Evolutionary conservation across 2,113 vertebrate genomes (phyloP).

Genomic region (Hylia prasina): DNA sequence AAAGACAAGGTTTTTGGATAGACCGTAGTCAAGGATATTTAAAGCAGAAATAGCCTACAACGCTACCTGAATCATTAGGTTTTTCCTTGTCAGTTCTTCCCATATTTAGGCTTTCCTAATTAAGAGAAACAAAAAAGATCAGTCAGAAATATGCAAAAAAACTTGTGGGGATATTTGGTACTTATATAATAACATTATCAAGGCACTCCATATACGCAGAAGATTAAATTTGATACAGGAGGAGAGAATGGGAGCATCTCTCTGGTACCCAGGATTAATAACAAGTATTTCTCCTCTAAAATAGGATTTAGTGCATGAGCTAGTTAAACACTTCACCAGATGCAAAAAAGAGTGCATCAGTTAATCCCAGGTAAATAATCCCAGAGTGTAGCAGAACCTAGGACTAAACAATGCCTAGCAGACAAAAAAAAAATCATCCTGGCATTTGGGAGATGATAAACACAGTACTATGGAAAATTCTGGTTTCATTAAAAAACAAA

Average conservation of each 20-base stretch:
- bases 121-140: background rate
- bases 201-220: background rate
- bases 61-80: background rate
- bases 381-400: background rate
- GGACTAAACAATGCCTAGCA: background rate
- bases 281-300: background rate
- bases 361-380: background rate
- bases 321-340: background rate
- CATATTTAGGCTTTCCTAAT: conserved; percentile 50
- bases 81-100: background rate
- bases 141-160: background rate
- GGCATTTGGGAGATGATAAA: background rate
- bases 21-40: background rate
- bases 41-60: conserved; percentile 39
- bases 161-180: background rate
- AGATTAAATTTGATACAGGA: background rate
- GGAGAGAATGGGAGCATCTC: background rate
- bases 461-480: background rate
- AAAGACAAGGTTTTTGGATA: background rate
- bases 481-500: background rate
- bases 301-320: background rate
- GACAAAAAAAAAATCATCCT: background rate
- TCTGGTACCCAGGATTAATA: background rate
- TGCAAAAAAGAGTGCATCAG: background rate
- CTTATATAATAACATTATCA: background rate